These are phyloP conservation scores for Rhinatrema bivittatum DNA, from an alignment of 2,797 vertebrate species.

Conservation along the genomic window DNA sequence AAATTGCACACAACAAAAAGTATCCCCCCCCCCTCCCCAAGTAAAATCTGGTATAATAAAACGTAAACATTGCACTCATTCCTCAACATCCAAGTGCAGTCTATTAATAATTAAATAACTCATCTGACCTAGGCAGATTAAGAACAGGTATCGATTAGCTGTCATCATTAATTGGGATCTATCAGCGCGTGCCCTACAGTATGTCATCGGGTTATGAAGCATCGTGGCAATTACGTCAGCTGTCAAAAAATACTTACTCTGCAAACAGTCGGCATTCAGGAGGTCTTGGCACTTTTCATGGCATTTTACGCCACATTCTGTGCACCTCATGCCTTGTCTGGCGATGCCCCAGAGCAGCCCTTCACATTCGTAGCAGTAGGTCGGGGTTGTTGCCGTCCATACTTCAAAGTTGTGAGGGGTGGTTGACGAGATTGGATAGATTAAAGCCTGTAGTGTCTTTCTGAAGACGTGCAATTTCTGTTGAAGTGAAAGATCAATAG, in stretches of 20 bases:
- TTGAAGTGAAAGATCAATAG: background rate
- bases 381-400: slow-evolving; percentile 94
- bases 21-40: no score
- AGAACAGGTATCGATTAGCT: background rate
- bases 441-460: slow-evolving; percentile 93
- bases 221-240: background rate
- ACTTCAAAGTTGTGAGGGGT: slow-evolving; percentile 96
- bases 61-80: background rate
- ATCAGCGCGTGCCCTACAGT: background rate
- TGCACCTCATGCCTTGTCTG: slow-evolving; percentile 92
- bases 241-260: slow-evolving; percentile 70
- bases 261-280: slow-evolving; percentile 93
- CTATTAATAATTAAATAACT: background rate
- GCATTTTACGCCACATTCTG: slow-evolving; percentile 93
- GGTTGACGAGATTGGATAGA: slow-evolving; percentile 95
- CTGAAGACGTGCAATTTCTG: slow-evolving; percentile 94
- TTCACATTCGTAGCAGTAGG: slow-evolving; percentile 96
- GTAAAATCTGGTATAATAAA: background rate
- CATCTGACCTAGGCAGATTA: background rate
- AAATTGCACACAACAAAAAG: background rate
- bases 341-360: slow-evolving; percentile 96
- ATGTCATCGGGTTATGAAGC: no score
- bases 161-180: background rate
- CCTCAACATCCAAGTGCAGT: background rate
- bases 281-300: slow-evolving; percentile 98